These are phyloP conservation scores for Tautogolabrus adspersus DNA, from an alignment of 2,113 vertebrate species.

Conservation along the genomic window DNA sequence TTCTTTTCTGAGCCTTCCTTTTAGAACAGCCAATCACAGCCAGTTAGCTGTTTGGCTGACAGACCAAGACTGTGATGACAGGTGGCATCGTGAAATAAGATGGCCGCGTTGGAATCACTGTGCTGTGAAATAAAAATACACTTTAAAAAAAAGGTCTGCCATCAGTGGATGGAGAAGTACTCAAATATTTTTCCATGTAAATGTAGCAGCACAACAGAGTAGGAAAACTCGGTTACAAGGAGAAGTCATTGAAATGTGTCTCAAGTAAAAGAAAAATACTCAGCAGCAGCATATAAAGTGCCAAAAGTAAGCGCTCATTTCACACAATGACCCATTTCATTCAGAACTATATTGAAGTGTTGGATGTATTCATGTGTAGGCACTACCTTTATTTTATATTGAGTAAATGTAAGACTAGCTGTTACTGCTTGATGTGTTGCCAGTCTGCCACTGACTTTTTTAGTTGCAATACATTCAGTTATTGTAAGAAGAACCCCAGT, in stretches of 20 bases:
- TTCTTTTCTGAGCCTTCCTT: neutral
- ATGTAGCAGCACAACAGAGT: neutral
- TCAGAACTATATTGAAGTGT: neutral
- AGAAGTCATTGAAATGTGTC: neutral
- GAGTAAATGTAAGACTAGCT: no score
- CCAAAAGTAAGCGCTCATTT: neutral
- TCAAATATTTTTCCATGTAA: neutral
- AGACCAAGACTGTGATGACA: slow-evolving; percentile 2
- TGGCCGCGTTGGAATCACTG: neutral
- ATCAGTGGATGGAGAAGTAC: neutral
- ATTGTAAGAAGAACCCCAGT: no score
- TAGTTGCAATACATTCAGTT: no score
- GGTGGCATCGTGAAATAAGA: neutral
- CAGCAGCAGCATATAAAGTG: neutral
- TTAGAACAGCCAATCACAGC: slow-evolving; percentile 9
- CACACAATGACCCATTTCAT: neutral
- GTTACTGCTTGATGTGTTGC: no score
- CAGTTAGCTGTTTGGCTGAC: neutral
- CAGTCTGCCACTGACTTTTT: no score
- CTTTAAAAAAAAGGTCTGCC: neutral
- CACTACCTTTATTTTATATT: no score
- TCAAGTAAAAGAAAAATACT: neutral
- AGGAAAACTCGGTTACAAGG: neutral
- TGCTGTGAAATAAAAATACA: neutral
- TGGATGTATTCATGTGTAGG: neutral